Base-by-base conservation (phyloP, 2,888 invertebrate genomes). In the Glyphotaelius pellucidus region DNA sequence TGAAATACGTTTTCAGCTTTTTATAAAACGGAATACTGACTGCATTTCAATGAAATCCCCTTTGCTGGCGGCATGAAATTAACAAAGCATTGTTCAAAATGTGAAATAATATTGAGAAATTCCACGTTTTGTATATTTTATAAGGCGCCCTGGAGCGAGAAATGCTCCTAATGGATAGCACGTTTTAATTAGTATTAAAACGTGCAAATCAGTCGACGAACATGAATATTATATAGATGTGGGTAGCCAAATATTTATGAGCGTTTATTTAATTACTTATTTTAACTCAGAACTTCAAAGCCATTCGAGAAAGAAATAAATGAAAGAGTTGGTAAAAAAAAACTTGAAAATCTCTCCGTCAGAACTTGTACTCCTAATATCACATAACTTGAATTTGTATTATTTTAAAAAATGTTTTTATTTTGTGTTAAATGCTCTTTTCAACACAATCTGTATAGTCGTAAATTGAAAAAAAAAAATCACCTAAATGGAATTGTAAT, bases 171-270 rank as follows among this genome's bases (percentile, higher is more conserved):
- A 67, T 42, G 90, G 90, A 81, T 30, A 30, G 90, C n/a, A 35
- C 80, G 86, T 85, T 91, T 92, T 91, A 92, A 92, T 92, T 91
- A 92, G 91, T 84, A 91, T 92, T 91, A 92, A 67, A 90, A 90
- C 79, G 91, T 92, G 91, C 92, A 92, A 92, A 92, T 92, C 67
- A 89, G 85, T 83, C 80, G 80, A 87, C 30, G 9, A 67, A 67
- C 25, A 7, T 67, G 25, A 67, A 67, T 67, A 67, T 67, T 67
- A 67, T 25, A n/a, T 67, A 25, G 14, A 47, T 67, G 25, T n/a
- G 2, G 19, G 25, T 25, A 67, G 67, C 67, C 25, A 67, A 67
- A 67, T 67, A 67, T 67, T 25, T 67, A n/a, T 67, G 4, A 67
- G 19, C 25, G 5, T 67, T 67, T 25, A 7, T 67, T 67, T 67